Base-by-base conservation (phyloP, 2,888 invertebrate species). In the Cephonodes hylas region DNA sequence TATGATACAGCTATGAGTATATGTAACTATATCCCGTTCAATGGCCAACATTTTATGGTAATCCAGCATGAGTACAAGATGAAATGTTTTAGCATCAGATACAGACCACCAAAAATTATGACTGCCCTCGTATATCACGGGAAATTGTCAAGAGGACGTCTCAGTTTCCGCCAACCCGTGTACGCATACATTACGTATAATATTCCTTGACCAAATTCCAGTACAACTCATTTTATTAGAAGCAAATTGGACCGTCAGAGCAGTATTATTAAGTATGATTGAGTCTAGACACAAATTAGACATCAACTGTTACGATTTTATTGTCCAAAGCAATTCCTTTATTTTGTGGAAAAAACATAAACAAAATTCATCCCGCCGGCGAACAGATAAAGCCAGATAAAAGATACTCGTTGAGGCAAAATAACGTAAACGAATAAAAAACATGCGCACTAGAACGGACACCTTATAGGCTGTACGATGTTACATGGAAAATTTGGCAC, bases 251-350 rank as follows among this genome's bases (percentile, higher is more conserved):
- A 53, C 53, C 53, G 53, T 31, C 53, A 31, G 18, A 53, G 53
- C 31, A 53, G 53, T 61, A 64, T 63, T 61, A 64, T 58, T 58
- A 42, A 58, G 58, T 58, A 59, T 59, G 58, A 59, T 59, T 65
- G 61, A 70, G 79, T 79, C 79, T 76, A 78, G 74, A 77, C 76
- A 66, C 70, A 76, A 77, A 81, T 81, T 76, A 79, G 72, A 77
- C 64, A 71, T 72, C 66, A 74, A 75, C 64, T 77, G 81, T 81
- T 79, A 81, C 76, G 74, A 72, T 76, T 75, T 74, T 75, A 76
- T 66, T 73, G 71, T 72, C 69, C 72, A 53, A 72, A 73, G 69
- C 66, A 65, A 72, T 73, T 72, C 69, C 65, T 64, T 69, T 73
- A 70, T 73, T 69, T 64, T 65, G 61, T 64, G 68, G 62, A 69